phyloP scores from a whole-genome alignment of 2,888 invertebrate species.

The Nemurella pictetii region DNA sequence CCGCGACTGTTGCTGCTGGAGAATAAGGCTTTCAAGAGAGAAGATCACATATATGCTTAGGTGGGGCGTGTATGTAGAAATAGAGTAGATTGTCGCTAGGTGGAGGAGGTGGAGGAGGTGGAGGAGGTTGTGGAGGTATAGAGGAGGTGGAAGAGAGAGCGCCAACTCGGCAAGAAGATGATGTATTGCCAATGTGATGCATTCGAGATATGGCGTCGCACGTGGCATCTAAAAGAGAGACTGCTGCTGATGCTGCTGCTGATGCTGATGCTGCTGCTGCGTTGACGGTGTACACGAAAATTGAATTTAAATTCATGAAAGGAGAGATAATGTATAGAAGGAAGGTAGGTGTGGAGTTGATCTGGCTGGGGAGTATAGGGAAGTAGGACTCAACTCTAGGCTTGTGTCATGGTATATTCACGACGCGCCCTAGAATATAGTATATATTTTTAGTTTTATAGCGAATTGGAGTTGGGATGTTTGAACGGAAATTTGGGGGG shows the following conservation, averaged over 20 bases:
- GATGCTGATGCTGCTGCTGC: too few relatives aligned
- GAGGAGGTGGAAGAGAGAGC: conserved; percentile 15
- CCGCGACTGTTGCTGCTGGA: neutral
- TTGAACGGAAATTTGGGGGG: neutral
- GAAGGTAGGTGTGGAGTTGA: conserved; percentile 15
- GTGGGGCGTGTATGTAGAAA: neutral
- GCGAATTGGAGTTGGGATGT: neutral
- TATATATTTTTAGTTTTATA: neutral
- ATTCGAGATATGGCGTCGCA: neutral
- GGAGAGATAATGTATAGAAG: conserved; percentile 26
- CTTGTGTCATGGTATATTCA: neutral
- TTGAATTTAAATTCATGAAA: conserved; percentile 42
- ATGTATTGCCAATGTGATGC: conserved; percentile 39
- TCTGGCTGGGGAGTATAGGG: neutral
- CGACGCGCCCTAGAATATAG: too few relatives aligned
- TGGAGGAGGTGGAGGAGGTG: neutral
- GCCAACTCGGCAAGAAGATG: conserved; percentile 33
- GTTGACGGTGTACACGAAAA: conserved; percentile 38
- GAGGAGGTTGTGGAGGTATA: conserved; percentile 16
- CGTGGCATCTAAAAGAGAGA: neutral
- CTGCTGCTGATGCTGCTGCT: too few relatives aligned
- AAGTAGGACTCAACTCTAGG: neutral
- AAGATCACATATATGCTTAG: neutral
- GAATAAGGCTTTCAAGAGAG: neutral
- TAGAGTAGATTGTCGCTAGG: neutral